Evolutionary conservation across 1,140 invertebrate species (phyloP).

Genomic region (Trypoxylus dichotomus): DNA sequence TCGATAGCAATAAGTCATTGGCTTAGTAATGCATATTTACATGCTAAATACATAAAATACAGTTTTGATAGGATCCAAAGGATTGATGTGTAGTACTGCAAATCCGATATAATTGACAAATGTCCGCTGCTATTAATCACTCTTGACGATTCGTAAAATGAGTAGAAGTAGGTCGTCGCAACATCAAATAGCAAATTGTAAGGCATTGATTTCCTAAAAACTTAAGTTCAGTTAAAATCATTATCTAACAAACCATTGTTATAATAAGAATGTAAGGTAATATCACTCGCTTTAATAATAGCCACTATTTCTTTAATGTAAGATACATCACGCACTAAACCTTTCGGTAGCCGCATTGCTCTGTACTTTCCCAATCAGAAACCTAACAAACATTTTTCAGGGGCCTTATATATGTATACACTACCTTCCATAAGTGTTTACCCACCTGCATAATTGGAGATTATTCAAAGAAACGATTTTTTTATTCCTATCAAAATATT

Average conservation of each 20-base stretch:
- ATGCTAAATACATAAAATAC: neutral
- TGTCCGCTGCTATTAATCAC: slow-evolving; percentile 6
- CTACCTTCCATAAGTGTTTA: no score
- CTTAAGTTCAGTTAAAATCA: neutral
- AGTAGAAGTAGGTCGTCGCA: neutral
- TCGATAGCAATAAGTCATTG: neutral
- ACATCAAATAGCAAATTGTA: slow-evolving; percentile 13
- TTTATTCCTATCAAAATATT: no score
- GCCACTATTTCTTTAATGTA: no score
- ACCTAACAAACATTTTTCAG: no score
- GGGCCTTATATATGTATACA: no score
- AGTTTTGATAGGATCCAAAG: neutral
- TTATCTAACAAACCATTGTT: neutral
- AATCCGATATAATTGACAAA: neutral
- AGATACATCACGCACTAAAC: no score
- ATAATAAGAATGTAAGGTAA: no score
- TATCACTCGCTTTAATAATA: no score
- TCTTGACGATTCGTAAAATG: neutral
- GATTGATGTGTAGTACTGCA: neutral
- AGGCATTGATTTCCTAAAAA: neutral
- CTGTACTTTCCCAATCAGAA: no score
- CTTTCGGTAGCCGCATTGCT: no score
- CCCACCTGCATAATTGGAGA: no score
- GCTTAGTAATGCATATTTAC: neutral
- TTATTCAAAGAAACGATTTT: no score